A percentile compares a stretch with the other conserved stretches of the same genome.
Evolutionary conservation across 1,140 invertebrate genomes (phyloP).

Genomic region (Zaprionus vittiger): DNA sequence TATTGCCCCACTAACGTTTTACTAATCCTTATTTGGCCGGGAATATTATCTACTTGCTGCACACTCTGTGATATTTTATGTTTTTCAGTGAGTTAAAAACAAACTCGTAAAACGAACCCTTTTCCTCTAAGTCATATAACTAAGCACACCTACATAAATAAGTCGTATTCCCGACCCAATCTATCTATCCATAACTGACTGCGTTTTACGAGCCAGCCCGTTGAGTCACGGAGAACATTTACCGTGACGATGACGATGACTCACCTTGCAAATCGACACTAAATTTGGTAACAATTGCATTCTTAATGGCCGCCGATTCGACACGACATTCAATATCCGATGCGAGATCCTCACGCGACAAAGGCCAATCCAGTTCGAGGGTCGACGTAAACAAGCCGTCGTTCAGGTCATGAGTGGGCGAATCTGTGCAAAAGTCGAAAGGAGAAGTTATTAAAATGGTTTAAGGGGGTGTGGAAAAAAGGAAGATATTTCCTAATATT

Average conservation of each 20-base stretch:
- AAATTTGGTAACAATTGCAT: conserved; percentile 85
- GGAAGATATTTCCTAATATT: not conserved
- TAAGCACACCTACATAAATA: conserved; percentile 46
- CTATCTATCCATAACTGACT: conserved; percentile 16
- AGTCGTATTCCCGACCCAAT: conserved; percentile 14
- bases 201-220: conserved; percentile 1
- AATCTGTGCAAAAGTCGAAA: conserved; percentile 56
- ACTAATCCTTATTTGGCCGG: not conserved
- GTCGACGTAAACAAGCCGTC: conserved; percentile 88
- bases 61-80: conserved; percentile 27
- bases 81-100: conserved; percentile 46
- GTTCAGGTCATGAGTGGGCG: conserved; percentile 81
- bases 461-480: not conserved
- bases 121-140: conserved; percentile 36
- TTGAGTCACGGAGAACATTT: conserved; percentile 18
- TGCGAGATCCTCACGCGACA: conserved; percentile 91
- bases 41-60: no score
- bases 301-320: conserved; percentile 89
- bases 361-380: conserved; percentile 87
- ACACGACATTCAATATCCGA: conserved; percentile 91
- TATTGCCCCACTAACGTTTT: not conserved
- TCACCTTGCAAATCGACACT: conserved; percentile 92
- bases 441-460: not conserved
- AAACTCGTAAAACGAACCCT: conserved; percentile 50
- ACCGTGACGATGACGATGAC: conserved; percentile 15